A percentile compares a stretch with the other conserved stretches of the same genome.
Evolutionary conservation across 2,888 invertebrate species (phyloP).

Genomic region (Hypomecis atomaria): DNA sequence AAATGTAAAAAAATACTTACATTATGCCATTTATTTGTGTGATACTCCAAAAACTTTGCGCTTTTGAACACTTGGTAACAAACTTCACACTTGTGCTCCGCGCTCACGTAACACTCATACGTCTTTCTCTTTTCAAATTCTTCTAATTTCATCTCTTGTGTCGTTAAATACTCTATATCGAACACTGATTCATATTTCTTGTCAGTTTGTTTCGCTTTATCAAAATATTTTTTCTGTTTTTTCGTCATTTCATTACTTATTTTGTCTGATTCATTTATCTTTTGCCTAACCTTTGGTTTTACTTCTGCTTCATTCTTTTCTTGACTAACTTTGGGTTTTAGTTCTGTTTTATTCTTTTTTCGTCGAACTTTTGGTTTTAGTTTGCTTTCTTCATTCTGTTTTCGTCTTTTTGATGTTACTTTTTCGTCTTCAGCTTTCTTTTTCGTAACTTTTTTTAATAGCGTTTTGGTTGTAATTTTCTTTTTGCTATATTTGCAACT

Average conservation of each 20-base stretch:
- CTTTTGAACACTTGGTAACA: constrained; percentile 8
- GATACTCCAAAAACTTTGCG: constrained; percentile 4
- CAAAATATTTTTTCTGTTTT: not conserved
- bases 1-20: not conserved
- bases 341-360: too few species aligned
- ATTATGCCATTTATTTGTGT: constrained; percentile 8
- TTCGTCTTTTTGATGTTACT: too few species aligned
- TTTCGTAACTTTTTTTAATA: too few species aligned
- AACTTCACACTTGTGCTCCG: constrained; percentile 1
- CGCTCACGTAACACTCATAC: constrained; percentile 1
- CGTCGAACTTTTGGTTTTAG: too few species aligned
- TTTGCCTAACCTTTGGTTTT: not conserved
- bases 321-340: too few species aligned
- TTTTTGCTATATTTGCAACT: too few species aligned
- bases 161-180: constrained; percentile 6
- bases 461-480: too few species aligned
- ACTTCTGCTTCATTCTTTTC: too few species aligned
- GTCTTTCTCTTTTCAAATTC: constrained; percentile 8
- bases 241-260: not conserved
- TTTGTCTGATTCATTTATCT: not conserved
- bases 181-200: not conserved
- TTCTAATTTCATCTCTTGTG: not conserved
- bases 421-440: too few species aligned
- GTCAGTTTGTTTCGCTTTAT: not conserved
- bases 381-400: too few species aligned